Evolutionary conservation across 1,140 invertebrate species (phyloP).

Genomic region (Luehdorfia chinensis): DNA sequence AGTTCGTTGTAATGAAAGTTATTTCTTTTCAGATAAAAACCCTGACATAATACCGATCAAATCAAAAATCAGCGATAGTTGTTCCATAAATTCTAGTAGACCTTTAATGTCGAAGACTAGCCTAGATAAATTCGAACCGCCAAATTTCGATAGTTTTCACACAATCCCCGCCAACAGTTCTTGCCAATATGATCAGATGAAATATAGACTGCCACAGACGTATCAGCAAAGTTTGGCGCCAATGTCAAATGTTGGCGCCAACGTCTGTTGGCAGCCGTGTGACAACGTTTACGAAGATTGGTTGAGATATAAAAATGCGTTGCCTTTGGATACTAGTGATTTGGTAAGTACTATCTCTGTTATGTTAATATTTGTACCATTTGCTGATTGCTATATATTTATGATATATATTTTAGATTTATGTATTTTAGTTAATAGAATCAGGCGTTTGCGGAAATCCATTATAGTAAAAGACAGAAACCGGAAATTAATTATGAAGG

Average conservation of each 20-base stretch:
- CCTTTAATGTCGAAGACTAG: conserved; percentile 51
- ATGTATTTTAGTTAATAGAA: too few relatives aligned
- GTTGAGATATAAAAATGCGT: conserved; percentile 68
- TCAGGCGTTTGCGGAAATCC: too few relatives aligned
- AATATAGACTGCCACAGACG: conserved; percentile 38
- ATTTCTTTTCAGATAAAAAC: conserved; percentile 54
- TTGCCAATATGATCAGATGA: conserved; percentile 56
- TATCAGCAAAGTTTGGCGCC: conserved; percentile 41
- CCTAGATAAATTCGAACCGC: conserved; percentile 52
- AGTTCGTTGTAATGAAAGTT: too few relatives aligned
- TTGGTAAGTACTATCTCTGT: conserved; percentile 51
- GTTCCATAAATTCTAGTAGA: conserved; percentile 55
- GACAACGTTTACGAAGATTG: conserved; percentile 69
- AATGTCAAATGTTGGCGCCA: conserved; percentile 49
- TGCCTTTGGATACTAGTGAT: conserved; percentile 60
- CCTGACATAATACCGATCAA: conserved; percentile 68
- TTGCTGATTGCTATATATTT: too few relatives aligned
- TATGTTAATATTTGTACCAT: too few relatives aligned
- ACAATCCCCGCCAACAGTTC: conserved; percentile 55
- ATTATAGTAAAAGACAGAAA: too few relatives aligned
- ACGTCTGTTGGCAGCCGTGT: conserved; percentile 54
- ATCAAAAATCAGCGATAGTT: conserved; percentile 60
- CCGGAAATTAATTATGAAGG: too few relatives aligned
- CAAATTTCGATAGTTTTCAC: conserved; percentile 25
- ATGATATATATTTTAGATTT: too few relatives aligned